Conservation (phyloP, 2,797 vertebrate species). For the Percopsis omiscomaycus region DNA sequence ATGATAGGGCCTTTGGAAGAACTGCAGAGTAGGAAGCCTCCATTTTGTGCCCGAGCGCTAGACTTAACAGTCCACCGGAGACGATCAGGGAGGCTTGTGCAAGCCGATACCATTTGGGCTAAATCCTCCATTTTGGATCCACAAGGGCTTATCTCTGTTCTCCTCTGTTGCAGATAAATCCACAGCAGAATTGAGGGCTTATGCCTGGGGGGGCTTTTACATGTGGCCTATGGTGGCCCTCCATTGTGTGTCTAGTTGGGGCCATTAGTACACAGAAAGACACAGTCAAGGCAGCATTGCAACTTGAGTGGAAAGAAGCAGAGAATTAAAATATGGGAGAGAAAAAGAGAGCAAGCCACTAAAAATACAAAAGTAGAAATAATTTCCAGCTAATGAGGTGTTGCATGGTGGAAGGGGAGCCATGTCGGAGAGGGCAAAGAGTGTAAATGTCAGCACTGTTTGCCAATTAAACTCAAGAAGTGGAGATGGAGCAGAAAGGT, state of each 20-base stretch:
- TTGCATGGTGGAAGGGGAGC: constrained; percentile 45
- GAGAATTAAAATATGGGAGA: constrained; percentile 10
- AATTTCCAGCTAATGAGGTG: constrained; percentile 61
- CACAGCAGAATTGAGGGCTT: not conserved
- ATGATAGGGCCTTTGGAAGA: constrained; percentile 39
- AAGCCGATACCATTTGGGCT: not conserved
- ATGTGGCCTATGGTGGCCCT: not conserved
- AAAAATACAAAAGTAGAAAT: constrained; percentile 25
- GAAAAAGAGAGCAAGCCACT: not conserved
- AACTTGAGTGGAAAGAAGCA: constrained; percentile 18
- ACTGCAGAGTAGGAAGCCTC: constrained; percentile 24
- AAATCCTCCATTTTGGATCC: constrained; percentile 14
- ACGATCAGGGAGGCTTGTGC: constrained; percentile 14
- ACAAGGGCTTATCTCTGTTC: not conserved
- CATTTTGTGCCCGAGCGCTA: constrained; percentile 38
- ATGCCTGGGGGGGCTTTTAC: not conserved
- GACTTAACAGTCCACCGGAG: constrained; percentile 13
- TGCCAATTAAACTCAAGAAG: constrained; percentile 64
- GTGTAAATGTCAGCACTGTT: constrained; percentile 68
- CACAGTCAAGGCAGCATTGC: constrained; percentile 23
- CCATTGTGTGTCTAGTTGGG: not conserved
- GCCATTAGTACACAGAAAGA: constrained; percentile 9
- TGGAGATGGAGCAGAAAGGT: constrained; percentile 43
- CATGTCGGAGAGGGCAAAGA: constrained; percentile 51
- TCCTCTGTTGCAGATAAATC: constrained; percentile 6